Conservation (phyloP, 1,140 invertebrate genomes). For the Vollenhovia emeryi region DNA sequence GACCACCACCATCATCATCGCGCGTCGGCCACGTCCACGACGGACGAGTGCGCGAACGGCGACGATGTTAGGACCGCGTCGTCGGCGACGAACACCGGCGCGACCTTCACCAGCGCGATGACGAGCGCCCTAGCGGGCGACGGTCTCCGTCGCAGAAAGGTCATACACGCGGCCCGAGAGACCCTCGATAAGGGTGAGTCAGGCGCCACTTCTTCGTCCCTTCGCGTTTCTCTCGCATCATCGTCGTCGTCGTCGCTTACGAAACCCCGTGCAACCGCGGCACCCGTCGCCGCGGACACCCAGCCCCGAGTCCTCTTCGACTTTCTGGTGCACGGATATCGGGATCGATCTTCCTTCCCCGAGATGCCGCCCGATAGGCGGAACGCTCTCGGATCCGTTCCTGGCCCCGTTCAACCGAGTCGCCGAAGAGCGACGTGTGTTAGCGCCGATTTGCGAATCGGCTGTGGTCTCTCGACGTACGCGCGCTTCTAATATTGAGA, state of each 20-base stretch:
- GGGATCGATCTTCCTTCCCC: slow-evolving; percentile 55
- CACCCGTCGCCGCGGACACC: background rate
- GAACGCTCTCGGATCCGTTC: slow-evolving; percentile 36
- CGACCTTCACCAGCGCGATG: slow-evolving; percentile 63
- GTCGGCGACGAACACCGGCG: slow-evolving; percentile 64
- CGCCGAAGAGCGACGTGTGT: background rate
- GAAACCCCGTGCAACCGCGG: slow-evolving; percentile 65
- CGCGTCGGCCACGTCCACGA: slow-evolving; percentile 41
- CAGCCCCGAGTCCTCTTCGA: background rate
- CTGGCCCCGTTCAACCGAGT: background rate
- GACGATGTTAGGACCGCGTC: slow-evolving; percentile 73
- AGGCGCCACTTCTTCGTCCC: background rate
- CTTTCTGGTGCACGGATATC: slow-evolving; percentile 3
- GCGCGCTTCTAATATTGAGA: background rate
- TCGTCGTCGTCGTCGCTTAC: slow-evolving; percentile 30
- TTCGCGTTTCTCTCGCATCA: background rate
- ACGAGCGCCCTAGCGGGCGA: slow-evolving; percentile 73
- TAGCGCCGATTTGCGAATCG: background rate
- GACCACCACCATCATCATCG: slow-evolving; percentile 50
- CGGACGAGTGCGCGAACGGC: slow-evolving; percentile 71
- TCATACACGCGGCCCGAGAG: slow-evolving; percentile 88
- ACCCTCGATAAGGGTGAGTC: slow-evolving; percentile 87
- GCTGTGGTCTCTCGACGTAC: background rate
- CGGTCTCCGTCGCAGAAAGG: slow-evolving; percentile 85
- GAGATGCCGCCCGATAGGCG: slow-evolving; percentile 35